A percentile compares a stretch with the other conserved stretches of the same genome.
These are phyloP conservation scores for Drosophila elegans DNA, from an alignment of 1,140 invertebrate genomes.

Conservation along the genomic window DNA sequence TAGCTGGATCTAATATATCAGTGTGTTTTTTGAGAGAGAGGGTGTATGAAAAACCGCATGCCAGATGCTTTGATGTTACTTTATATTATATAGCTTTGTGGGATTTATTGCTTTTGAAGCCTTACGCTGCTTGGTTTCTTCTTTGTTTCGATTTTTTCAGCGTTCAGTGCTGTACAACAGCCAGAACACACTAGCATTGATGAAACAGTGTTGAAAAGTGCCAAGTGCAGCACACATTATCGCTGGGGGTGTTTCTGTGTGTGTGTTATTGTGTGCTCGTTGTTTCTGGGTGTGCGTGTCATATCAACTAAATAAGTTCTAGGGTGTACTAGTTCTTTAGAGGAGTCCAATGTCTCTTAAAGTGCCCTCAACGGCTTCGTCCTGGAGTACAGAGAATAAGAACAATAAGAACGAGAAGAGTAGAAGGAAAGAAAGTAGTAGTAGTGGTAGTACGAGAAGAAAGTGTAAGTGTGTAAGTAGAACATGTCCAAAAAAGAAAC, in stretches of 20 bases:
- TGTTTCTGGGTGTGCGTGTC: slow-evolving; percentile 50
- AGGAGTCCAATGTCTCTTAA: slow-evolving; percentile 93
- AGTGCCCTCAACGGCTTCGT: slow-evolving; percentile 93
- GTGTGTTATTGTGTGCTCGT: slow-evolving; percentile 18
- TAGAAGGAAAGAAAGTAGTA: slow-evolving; percentile 60
- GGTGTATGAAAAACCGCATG: slow-evolving; percentile 42
- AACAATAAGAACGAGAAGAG: slow-evolving; percentile 83
- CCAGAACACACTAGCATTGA: slow-evolving; percentile 23
- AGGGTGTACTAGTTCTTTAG: slow-evolving; percentile 85
- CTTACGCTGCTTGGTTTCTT: slow-evolving; percentile 25
- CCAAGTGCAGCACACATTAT: slow-evolving; percentile 36
- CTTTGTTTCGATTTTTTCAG: slow-evolving; percentile 10
- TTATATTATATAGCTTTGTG: slow-evolving; percentile 22
- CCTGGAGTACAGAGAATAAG: slow-evolving; percentile 87
- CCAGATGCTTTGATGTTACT: slow-evolving; percentile 42
- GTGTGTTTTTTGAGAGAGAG: slow-evolving; percentile 19
- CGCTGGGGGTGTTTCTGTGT: slow-evolving; percentile 28
- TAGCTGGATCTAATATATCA: slow-evolving; percentile 42
- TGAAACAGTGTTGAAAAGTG: slow-evolving; percentile 37
- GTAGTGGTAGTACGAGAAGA: slow-evolving; percentile 38
- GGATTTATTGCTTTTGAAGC: slow-evolving; percentile 44
- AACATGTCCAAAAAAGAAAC: slow-evolving; percentile 38
- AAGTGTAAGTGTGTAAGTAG: slow-evolving; percentile 23
- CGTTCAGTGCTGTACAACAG: slow-evolving; percentile 39
- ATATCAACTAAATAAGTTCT: slow-evolving; percentile 70